Percentiles rank a stretch among this genome's conserved stretches.
Conservation (phyloP, 2,113 vertebrate species). For the Chamaea fasciata region DNA sequence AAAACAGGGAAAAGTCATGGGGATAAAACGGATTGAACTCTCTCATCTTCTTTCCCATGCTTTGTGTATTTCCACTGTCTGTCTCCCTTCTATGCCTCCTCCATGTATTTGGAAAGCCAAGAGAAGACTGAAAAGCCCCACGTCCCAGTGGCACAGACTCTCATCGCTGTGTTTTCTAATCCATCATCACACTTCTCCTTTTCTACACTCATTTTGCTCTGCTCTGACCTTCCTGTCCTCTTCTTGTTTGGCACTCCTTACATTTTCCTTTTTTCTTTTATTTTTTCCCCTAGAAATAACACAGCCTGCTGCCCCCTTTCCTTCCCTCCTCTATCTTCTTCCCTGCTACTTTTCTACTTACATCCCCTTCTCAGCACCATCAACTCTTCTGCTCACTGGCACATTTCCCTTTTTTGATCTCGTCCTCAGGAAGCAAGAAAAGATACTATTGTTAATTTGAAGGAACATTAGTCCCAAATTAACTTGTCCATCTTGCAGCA, state of each 20-base stretch:
- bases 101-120: neutral
- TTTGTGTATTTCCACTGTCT: neutral
- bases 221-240: neutral
- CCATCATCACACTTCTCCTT: neutral
- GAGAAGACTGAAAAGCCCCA: neutral
- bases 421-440: neutral
- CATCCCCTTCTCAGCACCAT: neutral
- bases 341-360: neutral
- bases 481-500: neutral
- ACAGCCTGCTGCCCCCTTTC: neutral
- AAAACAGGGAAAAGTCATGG: slow-evolving; percentile 7
- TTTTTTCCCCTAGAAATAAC: neutral
- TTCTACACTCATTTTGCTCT: neutral
- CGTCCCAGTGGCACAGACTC: neutral
- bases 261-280: neutral
- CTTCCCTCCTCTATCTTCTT: neutral
- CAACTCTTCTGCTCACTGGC: neutral
- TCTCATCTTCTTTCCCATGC: slow-evolving; percentile 1
- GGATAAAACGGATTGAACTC: slow-evolving; percentile 27
- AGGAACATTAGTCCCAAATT: neutral
- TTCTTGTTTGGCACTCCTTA: neutral
- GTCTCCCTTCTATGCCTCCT: neutral
- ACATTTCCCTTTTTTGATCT: neutral
- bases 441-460: neutral
- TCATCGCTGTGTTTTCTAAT: neutral